These are phyloP conservation scores for Chloromyia formosa DNA, from an alignment of 2,888 invertebrate species.

Conservation along the genomic window DNA sequence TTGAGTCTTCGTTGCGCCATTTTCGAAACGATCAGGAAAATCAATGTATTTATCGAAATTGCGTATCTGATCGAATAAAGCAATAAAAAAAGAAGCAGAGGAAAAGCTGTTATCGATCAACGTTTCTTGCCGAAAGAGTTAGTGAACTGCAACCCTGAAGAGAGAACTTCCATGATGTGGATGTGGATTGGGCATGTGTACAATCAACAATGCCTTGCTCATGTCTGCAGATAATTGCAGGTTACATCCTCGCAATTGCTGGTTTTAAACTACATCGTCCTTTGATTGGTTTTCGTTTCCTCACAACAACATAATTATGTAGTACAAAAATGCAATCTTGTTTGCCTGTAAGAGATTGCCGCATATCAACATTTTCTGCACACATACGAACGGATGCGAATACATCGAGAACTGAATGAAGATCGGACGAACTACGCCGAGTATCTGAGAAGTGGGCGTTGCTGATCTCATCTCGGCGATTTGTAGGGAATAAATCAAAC, in stretches of 20 bases:
- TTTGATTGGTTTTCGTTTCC: conserved; percentile 43
- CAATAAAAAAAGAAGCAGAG: neutral
- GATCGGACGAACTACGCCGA: conserved; percentile 9
- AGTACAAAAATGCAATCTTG: conserved; percentile 41
- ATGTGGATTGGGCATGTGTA: neutral
- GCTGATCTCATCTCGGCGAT: conserved; percentile 39
- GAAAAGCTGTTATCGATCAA: conserved; percentile 27
- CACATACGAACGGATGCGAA: neutral
- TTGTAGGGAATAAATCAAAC: conserved; percentile 38
- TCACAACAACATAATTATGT: conserved; percentile 44
- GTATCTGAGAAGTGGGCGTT: conserved; percentile 38
- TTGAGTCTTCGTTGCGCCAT: conserved; percentile 17
- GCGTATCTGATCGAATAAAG: conserved; percentile 15
- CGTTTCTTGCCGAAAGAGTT: neutral
- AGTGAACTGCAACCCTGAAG: neutral
- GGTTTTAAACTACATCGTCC: conserved; percentile 41
- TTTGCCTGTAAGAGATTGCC: conserved; percentile 38
- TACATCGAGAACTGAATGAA: neutral
- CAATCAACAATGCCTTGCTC: conserved; percentile 2
- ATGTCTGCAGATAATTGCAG: conserved; percentile 34
- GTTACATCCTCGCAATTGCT: conserved; percentile 39
- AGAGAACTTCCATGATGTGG: conserved; percentile 33
- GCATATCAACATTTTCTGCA: conserved; percentile 31
- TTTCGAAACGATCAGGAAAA: conserved; percentile 19
- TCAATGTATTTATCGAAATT: conserved; percentile 28